Base-by-base conservation (phyloP, 1,140 invertebrate genomes). In the Apis cerana region DNA sequence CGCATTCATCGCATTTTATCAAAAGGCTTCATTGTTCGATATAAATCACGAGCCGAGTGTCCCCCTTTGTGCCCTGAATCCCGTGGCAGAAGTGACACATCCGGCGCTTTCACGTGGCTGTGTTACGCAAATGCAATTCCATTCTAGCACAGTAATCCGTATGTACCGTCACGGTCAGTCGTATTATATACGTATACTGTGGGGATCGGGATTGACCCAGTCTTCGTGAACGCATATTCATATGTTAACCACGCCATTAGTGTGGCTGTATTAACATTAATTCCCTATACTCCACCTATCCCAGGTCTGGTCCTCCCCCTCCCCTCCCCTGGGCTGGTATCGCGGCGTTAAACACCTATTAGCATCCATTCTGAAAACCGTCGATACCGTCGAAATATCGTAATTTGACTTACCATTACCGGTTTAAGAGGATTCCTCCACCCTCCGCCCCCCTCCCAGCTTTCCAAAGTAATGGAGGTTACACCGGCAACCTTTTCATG, bases 191-290 rank as follows among this genome's bases (percentile, higher is more conserved):
- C n/a, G 33, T 76, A 59, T 71, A 76, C 69, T 33, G 33, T 27
- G 76, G 82, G 76, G 82, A 85, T 88, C 76, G 80, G 64, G 48
- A 54, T 79, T 82, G 82, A 85, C 85, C 82, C 50, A 87, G 85
- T 84, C 85, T 78, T 74, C 48, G 69, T 78, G 85, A 43, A 84
- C 86, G 71, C 75, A 86, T 69, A 88, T 88, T 88, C 86, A 87
- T 87, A 88, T 88, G 86, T 84, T 88, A 88, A 88, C 62, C 80
- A 74, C 52, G 72, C 83, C 77, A 84, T 86, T 87, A 87, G 76
- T 43, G 76, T 33, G 65, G 68, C 81, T 56, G 82, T 50, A 72
- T 85, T 87, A 87, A 87, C 75, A 78, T 82, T 78, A 61, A 78
- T 68, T 69, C 61, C 21, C 17, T 12, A 5, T 5, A 12, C 33